A percentile compares a stretch with the other conserved stretches of the same genome.
Evolutionary conservation across 2,113 vertebrate species (phyloP).

Genomic region (Elgaria multicarinata): DNA sequence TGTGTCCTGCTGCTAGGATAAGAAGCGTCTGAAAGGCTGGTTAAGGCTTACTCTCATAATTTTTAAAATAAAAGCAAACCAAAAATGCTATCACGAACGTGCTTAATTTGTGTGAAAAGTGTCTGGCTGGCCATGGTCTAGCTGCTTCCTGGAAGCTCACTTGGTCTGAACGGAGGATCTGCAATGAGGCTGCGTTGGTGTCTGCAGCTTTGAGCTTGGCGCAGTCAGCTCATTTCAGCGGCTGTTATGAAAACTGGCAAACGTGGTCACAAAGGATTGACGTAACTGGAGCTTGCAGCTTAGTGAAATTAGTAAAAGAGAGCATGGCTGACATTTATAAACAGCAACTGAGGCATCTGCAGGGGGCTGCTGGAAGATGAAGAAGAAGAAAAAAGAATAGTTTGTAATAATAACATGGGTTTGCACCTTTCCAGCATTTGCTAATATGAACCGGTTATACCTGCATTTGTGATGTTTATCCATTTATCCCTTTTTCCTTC

Average conservation of each 20-base stretch:
- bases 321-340: conserved; percentile 48
- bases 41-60: conserved; percentile 37
- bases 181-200: not conserved
- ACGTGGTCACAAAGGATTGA: conserved; percentile 44
- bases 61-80: conserved; percentile 12
- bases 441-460: conserved; percentile 66
- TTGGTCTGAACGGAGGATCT: conserved; percentile 37
- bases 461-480: conserved; percentile 70
- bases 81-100: conserved; percentile 49
- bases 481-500: conserved; percentile 42
- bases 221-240: conserved; percentile 53
- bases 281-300: conserved; percentile 53
- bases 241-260: conserved; percentile 48
- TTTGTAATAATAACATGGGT: conserved; percentile 64
- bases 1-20: conserved; percentile 6
- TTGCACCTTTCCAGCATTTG: conserved; percentile 66
- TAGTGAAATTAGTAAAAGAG: conserved; percentile 67
- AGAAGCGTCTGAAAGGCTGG: conserved; percentile 49
- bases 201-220: conserved; percentile 21
- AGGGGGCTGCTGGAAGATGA: conserved; percentile 41
- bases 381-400: conserved; percentile 28
- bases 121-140: conserved; percentile 37
- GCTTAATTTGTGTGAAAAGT: conserved; percentile 37
- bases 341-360: conserved; percentile 19
- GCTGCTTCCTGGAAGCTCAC: conserved; percentile 51